These are phyloP conservation scores for Perccottus glenii DNA, from an alignment of 2,113 vertebrate genomes.

Conservation along the genomic window DNA sequence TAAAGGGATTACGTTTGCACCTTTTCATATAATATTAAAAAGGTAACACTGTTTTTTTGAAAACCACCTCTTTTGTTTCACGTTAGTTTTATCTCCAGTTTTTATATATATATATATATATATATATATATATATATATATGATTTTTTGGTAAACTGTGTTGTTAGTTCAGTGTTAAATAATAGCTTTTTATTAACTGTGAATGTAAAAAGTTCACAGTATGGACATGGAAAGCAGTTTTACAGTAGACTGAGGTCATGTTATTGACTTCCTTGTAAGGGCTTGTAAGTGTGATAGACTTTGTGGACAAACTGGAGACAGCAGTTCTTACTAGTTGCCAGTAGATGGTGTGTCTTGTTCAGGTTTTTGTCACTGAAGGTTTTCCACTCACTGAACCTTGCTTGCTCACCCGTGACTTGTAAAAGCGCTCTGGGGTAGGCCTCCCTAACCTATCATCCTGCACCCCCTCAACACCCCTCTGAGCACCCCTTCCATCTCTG, in stretches of 20 bases:
- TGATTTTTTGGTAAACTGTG: conserved; percentile 16
- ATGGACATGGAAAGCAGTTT: conserved; percentile 17
- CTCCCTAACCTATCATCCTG: conserved; percentile 69
- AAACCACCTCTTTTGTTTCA: conserved; percentile 40
- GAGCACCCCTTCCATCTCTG: conserved; percentile 68
- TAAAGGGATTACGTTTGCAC: conserved; percentile 72
- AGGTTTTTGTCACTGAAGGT: conserved; percentile 52
- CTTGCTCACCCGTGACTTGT: conserved; percentile 78
- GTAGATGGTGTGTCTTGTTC: conserved; percentile 80
- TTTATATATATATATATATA: no score
- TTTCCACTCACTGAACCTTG: conserved; percentile 55
- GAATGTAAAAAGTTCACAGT: background rate
- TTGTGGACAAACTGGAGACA: conserved; percentile 11
- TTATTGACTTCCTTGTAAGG: conserved; percentile 34
- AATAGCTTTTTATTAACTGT: conserved; percentile 16
- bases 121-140: conserved; percentile 7
- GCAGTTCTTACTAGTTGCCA: conserved; percentile 62
- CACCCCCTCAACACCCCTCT: conserved; percentile 57
- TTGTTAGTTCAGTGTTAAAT: conserved; percentile 21
- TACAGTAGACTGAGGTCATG: conserved; percentile 7
- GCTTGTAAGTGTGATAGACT: background rate
- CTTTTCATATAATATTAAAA: conserved; percentile 78
- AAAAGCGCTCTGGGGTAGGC: conserved; percentile 71
- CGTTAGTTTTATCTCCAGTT: conserved; percentile 59
- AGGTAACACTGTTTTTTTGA: conserved; percentile 45